Percentiles rank a stretch among this genome's conserved stretches.
Conservation (phyloP, 2,888 invertebrate species). For the Sicus ferrugineus region DNA sequence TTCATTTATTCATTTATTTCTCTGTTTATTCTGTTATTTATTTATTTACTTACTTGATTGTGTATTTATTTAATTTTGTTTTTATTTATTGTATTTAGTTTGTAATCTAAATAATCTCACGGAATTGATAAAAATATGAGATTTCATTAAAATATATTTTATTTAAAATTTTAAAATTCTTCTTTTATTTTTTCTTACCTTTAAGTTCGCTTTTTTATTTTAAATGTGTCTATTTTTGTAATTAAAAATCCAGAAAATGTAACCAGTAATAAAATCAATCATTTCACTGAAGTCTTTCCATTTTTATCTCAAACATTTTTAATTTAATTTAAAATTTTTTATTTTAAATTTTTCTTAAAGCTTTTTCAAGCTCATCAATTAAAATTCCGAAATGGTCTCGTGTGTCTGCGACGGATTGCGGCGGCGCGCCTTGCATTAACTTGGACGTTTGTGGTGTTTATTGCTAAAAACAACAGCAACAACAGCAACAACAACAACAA, state of each 20-base stretch:
- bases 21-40: no score
- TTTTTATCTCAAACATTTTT: background rate
- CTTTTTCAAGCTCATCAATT: constrained; percentile 11
- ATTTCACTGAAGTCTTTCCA: background rate
- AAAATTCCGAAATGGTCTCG: constrained; percentile 21
- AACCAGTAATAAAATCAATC: no score
- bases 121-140: no score
- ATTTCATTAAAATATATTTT: no score
- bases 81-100: background rate
- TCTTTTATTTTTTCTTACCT: no score
- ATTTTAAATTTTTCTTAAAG: background rate
- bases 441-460: background rate
- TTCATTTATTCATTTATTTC: no score
- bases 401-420: background rate
- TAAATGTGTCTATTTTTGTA: no score
- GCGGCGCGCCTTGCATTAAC: constrained; percentile 2
- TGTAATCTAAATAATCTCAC: no score
- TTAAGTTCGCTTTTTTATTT: no score
- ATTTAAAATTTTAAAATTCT: no score
- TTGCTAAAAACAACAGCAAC: background rate
- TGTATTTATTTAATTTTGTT: no score
- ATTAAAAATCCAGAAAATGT: background rate
- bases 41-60: no score
- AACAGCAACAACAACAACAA: constrained; percentile 3
- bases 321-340: constrained; percentile 4